These are phyloP conservation scores for Tamandua tetradactyla DNA, from an alignment of 2,797 vertebrate genomes.

Conservation along the genomic window DNA sequence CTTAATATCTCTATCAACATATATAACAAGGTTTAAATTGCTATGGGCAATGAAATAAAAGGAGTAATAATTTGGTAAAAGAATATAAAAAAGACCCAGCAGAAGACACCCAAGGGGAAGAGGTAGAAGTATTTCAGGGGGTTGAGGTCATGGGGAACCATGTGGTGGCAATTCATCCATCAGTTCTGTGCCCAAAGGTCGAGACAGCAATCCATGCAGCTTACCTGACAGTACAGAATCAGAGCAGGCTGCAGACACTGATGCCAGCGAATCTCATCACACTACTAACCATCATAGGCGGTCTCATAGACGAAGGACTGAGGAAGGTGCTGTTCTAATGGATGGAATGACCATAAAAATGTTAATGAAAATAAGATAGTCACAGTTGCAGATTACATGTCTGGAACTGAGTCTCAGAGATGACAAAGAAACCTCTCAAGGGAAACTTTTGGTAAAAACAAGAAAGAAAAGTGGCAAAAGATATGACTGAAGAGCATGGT, in stretches of 20 bases:
- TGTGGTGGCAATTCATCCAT: constrained; percentile 91
- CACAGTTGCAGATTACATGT: no score
- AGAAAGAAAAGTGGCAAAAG: no score
- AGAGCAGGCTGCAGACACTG: constrained; percentile 97
- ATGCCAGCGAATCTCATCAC: constrained; percentile 95
- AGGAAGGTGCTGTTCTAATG: constrained; percentile 96
- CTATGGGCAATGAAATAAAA: no score
- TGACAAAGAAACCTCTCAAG: no score
- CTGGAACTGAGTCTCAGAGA: no score
- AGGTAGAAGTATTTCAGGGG: constrained; percentile 92
- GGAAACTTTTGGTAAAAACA: no score
- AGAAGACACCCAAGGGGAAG: constrained; percentile 90
- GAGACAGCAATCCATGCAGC: constrained; percentile 93
- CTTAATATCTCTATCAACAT: no score
- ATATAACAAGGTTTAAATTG: no score
- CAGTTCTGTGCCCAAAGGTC: constrained; percentile 94
- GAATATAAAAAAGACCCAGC: constrained; percentile 71
- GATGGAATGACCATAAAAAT: constrained; percentile 98
- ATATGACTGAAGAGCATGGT: no score
- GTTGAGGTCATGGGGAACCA: constrained; percentile 91
- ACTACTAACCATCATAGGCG: constrained; percentile 93
- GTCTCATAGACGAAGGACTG: constrained; percentile 95
- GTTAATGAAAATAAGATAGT: constrained; percentile 98
- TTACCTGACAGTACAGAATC: constrained; percentile 96
- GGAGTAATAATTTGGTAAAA: no score